Base-by-base conservation (phyloP, 37 sponge, comb jelly and placozoan genomes). In the Aplysina aerophoba region DNA sequence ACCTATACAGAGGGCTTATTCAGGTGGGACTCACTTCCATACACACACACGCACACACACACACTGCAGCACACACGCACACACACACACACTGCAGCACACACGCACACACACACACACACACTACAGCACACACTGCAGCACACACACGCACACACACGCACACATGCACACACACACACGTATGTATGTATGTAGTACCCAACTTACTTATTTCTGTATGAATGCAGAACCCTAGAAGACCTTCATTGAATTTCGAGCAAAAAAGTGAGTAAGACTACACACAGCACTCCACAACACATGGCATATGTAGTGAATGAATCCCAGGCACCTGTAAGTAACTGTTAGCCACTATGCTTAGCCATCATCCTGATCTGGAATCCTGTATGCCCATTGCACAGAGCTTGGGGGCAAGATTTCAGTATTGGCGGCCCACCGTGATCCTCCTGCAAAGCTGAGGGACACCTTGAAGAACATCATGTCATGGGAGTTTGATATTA, bases 401-500 rank as follows among this genome's bases (percentile, higher is more conserved):
- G 28, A 34, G 4, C 16, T 33, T n/a, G 33, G 37, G 1, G 59
- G 31, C 15, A 25, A 81, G 55, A 11, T 19, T 60, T 24, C 59
- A 57, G 22, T 35, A 31, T 14, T 4, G 4, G 30, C 72, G 34
- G 27, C 20, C 33, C 31, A 61, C 25, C 65, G 62, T 24, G 62
- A 66, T 15, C 58, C 82, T 0, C 90, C 90, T 11, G 25, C 62
- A 0, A 68, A 86, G 74, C 58, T 91, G 4, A 37, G 87, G 67
- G 88, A 90, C 6, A 73, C 82, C 63, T 40, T 94, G n/a, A 57
- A 59, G 37, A 85, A 79, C 17, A 0, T 89, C 5, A 56, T 63
- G 63, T 30, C 81, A 33, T 95, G 95, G 95, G 88, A 87, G 13
- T 95, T 87, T 83, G 88, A 95, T 58, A 89, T 95, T 30, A 75